Base-by-base conservation (phyloP, 2,797 vertebrate species). In the Dromococcyx pavoninus region DNA sequence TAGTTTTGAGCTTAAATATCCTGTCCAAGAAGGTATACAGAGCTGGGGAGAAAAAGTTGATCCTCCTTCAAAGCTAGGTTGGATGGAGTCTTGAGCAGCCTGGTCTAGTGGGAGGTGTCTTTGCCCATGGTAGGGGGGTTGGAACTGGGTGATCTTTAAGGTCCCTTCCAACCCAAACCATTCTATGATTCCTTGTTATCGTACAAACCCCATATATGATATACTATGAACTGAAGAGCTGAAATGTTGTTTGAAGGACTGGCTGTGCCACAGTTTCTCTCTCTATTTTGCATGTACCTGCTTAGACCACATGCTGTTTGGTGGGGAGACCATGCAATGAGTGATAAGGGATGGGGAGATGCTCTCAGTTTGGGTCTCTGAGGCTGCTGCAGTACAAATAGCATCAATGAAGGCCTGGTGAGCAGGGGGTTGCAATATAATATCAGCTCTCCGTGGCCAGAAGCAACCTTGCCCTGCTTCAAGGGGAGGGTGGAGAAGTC, bases 321-420 rank as follows among this genome's bases (percentile, higher is more conserved):
- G 24, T 62, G 64, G 28, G 46, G 11, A 44, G 3, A 30, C 7
- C 7, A 1, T 4, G 4, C 3, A 1, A 17, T 37, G 46, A 50
- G n/a, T 6, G 72, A 16, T 57, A 27, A 53, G 39, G 25, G 44
- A 27, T 3, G 25, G 39, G 18, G n/a, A 39, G 4, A 30, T 53
- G 24, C 41, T 43, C 53, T 61, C 72, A 24, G 1, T 0, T 76
- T 48, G 39, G 9, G 7, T 66, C 37, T 83, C 30, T 4, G 1
- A 17, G 16, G 22, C 18, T 81, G n/a, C 77, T 80, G 69, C 6
- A 11, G 41, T 13, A 23, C 32, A 27, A 71, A 43, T 0, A 27
- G 7, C 35, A 62, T 3, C 0, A 1, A 27, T 1, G 7, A n/a
- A 51, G 23, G 17, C 15, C 25, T 37, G 66, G n/a, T 1, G 7